Evolutionary conservation across 1,140 invertebrate species (phyloP).

Genomic region (Reticulitermes speratus): DNA sequence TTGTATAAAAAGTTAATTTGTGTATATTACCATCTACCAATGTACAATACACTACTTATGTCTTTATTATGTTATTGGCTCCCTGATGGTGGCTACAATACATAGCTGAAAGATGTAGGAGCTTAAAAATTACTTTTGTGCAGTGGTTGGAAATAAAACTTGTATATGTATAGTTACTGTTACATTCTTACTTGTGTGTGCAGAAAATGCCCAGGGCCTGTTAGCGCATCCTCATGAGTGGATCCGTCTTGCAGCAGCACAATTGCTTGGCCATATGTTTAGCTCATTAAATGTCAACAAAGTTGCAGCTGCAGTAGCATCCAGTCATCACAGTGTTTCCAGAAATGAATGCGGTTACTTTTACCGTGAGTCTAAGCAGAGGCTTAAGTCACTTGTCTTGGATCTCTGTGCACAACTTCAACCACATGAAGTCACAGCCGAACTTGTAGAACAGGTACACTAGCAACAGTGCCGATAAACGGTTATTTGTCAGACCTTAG

Average conservation of each 20-base stretch:
- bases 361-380: constrained; percentile 28
- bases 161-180: not conserved
- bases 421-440: constrained; percentile 53
- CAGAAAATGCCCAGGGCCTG: constrained; percentile 53
- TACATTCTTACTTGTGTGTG: constrained; percentile 36
- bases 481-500: too few relatives aligned
- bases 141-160: too few relatives aligned
- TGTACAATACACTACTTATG: too few relatives aligned
- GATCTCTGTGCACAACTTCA: constrained; percentile 73
- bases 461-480: too few relatives aligned
- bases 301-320: constrained; percentile 45
- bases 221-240: constrained; percentile 64
- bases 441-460: constrained; percentile 64
- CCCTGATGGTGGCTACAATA: too few relatives aligned
- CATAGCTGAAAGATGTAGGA: too few relatives aligned
- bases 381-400: constrained; percentile 63
- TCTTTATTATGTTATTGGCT: too few relatives aligned
- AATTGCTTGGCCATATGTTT: constrained; percentile 72
- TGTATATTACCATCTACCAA: too few relatives aligned
- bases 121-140: too few relatives aligned
- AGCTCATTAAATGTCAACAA: constrained; percentile 59
- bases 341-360: constrained; percentile 22
- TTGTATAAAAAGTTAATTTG: too few relatives aligned
- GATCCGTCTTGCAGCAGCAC: constrained; percentile 72
- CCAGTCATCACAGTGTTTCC: not conserved